Evolutionary conservation across 1,140 invertebrate species (phyloP).

Genomic region (Rhopalosiphum maidis): DNA sequence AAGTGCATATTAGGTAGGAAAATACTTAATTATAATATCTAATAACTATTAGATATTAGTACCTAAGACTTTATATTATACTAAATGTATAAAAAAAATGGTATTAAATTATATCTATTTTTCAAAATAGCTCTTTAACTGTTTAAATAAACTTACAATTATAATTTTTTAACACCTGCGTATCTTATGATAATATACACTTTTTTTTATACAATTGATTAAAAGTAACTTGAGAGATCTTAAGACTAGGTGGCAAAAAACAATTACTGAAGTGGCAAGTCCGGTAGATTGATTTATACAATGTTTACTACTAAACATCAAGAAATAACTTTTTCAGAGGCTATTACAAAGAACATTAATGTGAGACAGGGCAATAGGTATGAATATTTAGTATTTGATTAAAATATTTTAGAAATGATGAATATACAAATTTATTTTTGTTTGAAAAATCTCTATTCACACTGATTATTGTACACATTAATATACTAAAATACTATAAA

Average conservation of each 20-base stretch:
- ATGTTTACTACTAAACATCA: background rate
- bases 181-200: background rate
- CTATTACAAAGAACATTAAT: background rate
- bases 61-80: background rate
- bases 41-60: background rate
- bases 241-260: background rate
- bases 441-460: background rate
- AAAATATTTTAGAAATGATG: background rate
- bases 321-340: background rate
- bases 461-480: background rate
- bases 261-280: background rate
- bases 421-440: background rate
- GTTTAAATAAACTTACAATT: conserved; percentile 14
- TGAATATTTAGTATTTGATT: background rate
- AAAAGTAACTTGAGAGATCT: background rate
- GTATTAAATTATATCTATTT: background rate
- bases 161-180: background rate
- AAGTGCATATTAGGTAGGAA: background rate
- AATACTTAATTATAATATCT: background rate
- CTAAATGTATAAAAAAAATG: background rate
- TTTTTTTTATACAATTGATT: background rate
- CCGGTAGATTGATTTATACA: background rate
- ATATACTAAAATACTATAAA: background rate
- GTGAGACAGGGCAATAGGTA: background rate
- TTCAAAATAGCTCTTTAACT: background rate